Conservation (phyloP, 2,888 invertebrate genomes). For the Terebella lapidaria region DNA sequence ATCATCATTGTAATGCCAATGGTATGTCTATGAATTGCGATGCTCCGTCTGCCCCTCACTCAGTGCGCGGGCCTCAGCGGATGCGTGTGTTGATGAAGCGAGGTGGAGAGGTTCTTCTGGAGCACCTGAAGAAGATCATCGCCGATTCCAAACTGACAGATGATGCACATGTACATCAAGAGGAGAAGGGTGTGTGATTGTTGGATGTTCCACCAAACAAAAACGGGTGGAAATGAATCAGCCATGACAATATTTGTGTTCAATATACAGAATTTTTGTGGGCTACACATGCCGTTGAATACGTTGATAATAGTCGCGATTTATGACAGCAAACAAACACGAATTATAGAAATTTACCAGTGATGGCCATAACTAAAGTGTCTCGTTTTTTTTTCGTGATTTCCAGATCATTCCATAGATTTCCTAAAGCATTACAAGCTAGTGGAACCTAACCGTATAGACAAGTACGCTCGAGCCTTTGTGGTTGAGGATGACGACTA, state of each 20-base stretch:
- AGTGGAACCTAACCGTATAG: constrained; percentile 44
- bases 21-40: too few species aligned
- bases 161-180: constrained; percentile 38
- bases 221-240: too few species aligned
- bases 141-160: constrained; percentile 39
- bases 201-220: too few species aligned
- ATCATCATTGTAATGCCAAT: too few species aligned
- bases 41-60: not conserved
- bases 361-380: too few species aligned
- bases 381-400: constrained; percentile 9
- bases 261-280: too few species aligned
- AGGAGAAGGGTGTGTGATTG: constrained; percentile 38
- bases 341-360: too few species aligned
- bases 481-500: constrained; percentile 49
- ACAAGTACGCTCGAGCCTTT: constrained; percentile 47
- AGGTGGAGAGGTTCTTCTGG: constrained; percentile 41
- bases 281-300: too few species aligned
- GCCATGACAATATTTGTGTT: too few species aligned
- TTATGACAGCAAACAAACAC: too few species aligned
- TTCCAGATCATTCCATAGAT: constrained; percentile 47
- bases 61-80: constrained; percentile 24
- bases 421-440: constrained; percentile 49
- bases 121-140: constrained; percentile 47
- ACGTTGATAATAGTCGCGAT: too few species aligned
- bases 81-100: constrained; percentile 47